Evolutionary conservation across 2,113 vertebrate species (phyloP).

Genomic region (Ovis aries): DNA sequence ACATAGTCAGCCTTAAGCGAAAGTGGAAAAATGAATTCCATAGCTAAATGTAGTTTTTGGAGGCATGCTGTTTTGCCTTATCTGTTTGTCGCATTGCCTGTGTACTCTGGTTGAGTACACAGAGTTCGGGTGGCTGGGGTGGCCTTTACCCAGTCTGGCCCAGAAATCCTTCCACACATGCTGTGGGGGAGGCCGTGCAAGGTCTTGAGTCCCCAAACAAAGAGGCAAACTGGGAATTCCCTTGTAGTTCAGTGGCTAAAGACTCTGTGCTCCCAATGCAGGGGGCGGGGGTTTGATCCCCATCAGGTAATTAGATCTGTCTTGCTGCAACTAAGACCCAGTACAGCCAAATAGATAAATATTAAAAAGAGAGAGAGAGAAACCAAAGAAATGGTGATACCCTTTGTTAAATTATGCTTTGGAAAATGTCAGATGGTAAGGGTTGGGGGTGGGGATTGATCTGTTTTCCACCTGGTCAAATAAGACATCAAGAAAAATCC

Average conservation of each 20-base stretch:
- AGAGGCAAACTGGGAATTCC: not conserved
- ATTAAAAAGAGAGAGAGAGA: not conserved
- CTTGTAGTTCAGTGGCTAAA: not conserved
- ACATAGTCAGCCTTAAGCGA: not conserved
- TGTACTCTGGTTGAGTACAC: not conserved
- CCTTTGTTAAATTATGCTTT: not conserved
- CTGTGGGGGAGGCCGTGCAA: rapidly evolving
- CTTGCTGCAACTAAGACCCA: not conserved
- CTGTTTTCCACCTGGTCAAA: not conserved
- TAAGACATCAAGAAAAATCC: not conserved
- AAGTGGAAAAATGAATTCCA: not conserved
- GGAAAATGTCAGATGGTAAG: not conserved
- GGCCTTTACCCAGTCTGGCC: rapidly evolving
- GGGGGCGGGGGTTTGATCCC: not conserved
- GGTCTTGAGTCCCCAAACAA: not conserved
- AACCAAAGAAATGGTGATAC: not conserved
- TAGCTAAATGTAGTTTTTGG: not conserved
- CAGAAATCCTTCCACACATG: rapidly evolving
- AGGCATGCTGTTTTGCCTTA: rapidly evolving
- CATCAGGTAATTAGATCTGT: not conserved
- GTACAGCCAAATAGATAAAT: not conserved
- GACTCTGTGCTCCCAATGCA: not conserved
- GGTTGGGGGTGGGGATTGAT: not conserved
- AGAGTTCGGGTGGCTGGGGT: not conserved
- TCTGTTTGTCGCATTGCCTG: not conserved